Percentiles rank a stretch among this genome's conserved stretches.
These are phyloP conservation scores for Coleophora flavipennella DNA, from an alignment of 2,888 invertebrate genomes.

Conservation along the genomic window DNA sequence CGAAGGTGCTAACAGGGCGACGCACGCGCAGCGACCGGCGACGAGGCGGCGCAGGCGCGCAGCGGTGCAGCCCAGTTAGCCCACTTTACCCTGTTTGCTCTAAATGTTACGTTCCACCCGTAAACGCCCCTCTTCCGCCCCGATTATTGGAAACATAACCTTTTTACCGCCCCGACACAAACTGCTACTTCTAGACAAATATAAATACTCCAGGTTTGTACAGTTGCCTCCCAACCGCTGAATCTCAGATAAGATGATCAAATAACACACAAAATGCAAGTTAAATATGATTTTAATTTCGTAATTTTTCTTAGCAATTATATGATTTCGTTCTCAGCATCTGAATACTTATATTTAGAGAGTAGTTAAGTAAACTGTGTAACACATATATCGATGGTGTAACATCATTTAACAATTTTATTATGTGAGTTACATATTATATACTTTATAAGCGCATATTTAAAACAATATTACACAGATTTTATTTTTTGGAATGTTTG, in stretches of 20 bases:
- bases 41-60: conserved; percentile 18
- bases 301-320: conserved; percentile 71
- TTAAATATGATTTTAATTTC: conserved; percentile 72
- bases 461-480: conserved; percentile 44
- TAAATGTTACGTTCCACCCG: conserved; percentile 55
- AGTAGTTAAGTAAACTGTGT: conserved; percentile 54
- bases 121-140: conserved; percentile 59
- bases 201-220: conserved; percentile 9
- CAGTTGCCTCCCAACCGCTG: too few relatives aligned
- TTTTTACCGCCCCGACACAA: conserved; percentile 44
- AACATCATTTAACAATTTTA: conserved; percentile 45
- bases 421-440: conserved; percentile 32
- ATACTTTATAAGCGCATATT: conserved; percentile 66
- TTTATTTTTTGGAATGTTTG: conserved; percentile 54
- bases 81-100: conserved; percentile 59
- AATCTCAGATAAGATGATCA: too few relatives aligned
- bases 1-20: conserved; percentile 55
- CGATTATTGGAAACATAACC: conserved; percentile 57
- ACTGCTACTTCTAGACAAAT: conserved; percentile 37
- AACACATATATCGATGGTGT: too few relatives aligned
- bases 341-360: conserved; percentile 61
- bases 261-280: conserved; percentile 33
- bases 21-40: conserved; percentile 30
- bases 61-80: conserved; percentile 46
- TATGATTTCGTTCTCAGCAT: conserved; percentile 67